Conservation (phyloP, 2,113 vertebrate genomes). For the Galemys pyrenaicus region DNA sequence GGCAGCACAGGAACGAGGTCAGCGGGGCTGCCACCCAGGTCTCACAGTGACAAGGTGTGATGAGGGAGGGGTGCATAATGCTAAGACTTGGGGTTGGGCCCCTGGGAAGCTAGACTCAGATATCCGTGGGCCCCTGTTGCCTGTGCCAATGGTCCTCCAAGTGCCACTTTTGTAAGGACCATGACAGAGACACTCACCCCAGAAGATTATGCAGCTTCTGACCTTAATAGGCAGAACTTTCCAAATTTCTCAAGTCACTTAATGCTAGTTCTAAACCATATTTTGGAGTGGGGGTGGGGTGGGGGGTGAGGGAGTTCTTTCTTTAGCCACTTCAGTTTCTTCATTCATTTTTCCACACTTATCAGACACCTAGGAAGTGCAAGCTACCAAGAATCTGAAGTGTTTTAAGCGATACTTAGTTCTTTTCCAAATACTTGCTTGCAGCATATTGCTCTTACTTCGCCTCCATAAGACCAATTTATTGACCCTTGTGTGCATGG, state of each 20-base stretch:
- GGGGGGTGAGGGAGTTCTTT: background rate
- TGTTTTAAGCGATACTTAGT: background rate
- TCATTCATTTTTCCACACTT: conserved; percentile 27
- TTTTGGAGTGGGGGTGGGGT: background rate
- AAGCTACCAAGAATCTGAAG: background rate
- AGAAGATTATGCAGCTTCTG: background rate
- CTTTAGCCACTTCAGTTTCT: background rate
- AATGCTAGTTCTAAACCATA: background rate
- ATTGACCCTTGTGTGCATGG: background rate
- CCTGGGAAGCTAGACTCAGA: background rate
- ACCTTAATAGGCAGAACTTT: background rate
- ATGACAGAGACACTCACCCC: background rate
- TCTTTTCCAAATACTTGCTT: background rate
- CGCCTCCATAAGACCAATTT: background rate
- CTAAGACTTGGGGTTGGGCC: rapidly evolving
- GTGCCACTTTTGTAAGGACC: background rate
- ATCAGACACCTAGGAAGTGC: background rate
- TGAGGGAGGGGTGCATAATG: rapidly evolving
- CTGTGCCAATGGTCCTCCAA: background rate
- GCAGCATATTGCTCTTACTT: background rate
- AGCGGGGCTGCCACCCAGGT: background rate
- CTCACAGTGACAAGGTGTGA: background rate
- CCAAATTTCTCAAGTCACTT: background rate
- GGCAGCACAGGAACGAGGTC: background rate
- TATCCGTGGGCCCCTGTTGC: no score